A percentile compares a stretch with the other conserved stretches of the same genome.
Evolutionary conservation across 2,888 invertebrate genomes (phyloP).

Genomic region (Leptopilina syphax): DNA sequence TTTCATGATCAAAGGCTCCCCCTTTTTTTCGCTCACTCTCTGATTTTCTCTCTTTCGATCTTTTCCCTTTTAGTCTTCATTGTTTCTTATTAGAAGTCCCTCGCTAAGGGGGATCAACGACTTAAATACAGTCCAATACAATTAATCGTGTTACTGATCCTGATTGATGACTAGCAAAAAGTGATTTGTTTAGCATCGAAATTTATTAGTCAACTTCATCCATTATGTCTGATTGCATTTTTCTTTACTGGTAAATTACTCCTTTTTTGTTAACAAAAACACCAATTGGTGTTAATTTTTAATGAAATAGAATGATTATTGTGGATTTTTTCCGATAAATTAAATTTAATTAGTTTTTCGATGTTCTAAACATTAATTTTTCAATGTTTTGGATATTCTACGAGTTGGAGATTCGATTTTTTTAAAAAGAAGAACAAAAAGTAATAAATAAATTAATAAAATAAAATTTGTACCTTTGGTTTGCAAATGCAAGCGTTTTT

Average conservation of each 20-base stretch:
- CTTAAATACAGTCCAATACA: neutral
- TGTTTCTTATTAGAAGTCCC: conserved; percentile 34
- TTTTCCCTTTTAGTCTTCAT: neutral
- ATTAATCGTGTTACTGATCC: conserved; percentile 9
- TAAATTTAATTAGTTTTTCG: too few relatives aligned
- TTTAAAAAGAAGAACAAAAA: too few relatives aligned
- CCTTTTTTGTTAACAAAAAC: neutral
- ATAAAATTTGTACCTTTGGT: too few relatives aligned
- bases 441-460: too few relatives aligned
- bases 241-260: neutral
- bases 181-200: neutral
- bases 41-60: neutral
- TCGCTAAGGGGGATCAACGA: conserved; percentile 1
- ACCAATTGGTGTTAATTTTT: too few relatives aligned
- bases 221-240: neutral
- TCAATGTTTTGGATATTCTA: too few relatives aligned
- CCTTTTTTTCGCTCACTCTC: neutral
- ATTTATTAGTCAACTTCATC: neutral
- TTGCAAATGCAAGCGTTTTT: too few relatives aligned
- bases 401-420: too few relatives aligned
- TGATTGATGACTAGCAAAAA: conserved; percentile 14
- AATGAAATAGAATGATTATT: too few relatives aligned
- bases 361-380: too few relatives aligned
- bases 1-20: conserved; percentile 24
- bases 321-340: too few relatives aligned